Conservation (phyloP, 2,888 invertebrate species). For the Carcina quercana region DNA sequence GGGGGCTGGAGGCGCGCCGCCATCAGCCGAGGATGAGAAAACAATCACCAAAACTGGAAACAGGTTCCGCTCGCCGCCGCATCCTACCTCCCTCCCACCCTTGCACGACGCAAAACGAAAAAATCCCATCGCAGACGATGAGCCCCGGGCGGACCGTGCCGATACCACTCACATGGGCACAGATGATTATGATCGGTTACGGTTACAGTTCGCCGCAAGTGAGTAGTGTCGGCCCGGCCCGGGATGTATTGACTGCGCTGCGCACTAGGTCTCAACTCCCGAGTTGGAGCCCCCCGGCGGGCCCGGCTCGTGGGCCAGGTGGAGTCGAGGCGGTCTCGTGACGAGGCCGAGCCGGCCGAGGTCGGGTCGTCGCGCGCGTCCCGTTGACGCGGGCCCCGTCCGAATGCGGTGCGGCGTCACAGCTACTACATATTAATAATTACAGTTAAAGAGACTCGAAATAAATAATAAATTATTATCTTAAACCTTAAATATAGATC, state of each 20-base stretch:
- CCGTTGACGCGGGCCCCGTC: conserved; percentile 63
- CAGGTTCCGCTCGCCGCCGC: conserved; percentile 53
- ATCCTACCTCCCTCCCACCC: conserved; percentile 59
- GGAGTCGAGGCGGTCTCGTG: conserved; percentile 15
- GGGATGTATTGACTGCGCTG: conserved; percentile 13
- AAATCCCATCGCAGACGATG: conserved; percentile 46
- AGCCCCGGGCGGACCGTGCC: conserved; percentile 32
- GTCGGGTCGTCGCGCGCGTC: conserved; percentile 45
- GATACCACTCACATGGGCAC: conserved; percentile 46
- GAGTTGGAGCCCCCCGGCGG: conserved; percentile 39
- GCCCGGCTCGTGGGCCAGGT: conserved; percentile 29
- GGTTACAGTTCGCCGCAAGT: conserved; percentile 30
- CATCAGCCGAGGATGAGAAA: conserved; percentile 56
- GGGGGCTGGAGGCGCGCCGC: conserved; percentile 34
- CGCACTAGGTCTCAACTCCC: conserved; percentile 23
- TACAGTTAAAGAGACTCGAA: conserved; percentile 73
- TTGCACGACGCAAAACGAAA: conserved; percentile 58
- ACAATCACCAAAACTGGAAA: conserved; percentile 62
- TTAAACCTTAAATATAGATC: conserved; percentile 74
- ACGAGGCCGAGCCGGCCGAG: conserved; percentile 38
- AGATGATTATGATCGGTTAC: conserved; percentile 36
- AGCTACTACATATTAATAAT: conserved; percentile 62
- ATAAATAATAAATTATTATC: conserved; percentile 76
- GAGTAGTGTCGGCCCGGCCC: conserved; percentile 28
- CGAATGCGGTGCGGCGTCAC: conserved; percentile 68